Evolutionary conservation across 2,888 invertebrate genomes (phyloP), one percentile per base, ranked within the genome.

Genomic region (Cephalotes varians): DNA sequence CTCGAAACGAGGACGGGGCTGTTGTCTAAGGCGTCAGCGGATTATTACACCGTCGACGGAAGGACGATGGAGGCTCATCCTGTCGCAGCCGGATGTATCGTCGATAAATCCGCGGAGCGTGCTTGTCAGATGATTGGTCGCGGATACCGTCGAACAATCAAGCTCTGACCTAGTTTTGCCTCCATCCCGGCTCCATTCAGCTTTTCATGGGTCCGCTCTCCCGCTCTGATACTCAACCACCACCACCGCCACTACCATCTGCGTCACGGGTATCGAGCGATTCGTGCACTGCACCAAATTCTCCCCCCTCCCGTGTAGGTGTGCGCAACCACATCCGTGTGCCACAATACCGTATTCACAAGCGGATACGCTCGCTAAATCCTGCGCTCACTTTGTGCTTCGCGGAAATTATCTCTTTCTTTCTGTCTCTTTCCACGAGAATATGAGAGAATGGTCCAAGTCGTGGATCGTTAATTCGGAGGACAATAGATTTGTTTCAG

Each of bases 231-330:
- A 69, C 34, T 56, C 77, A 12, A 51, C 83, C 60, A 47, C 81
- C 71, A 9, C 56, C 58, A 40, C 25, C 56, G 1, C 58, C 58
- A 44, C 79, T 65, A 84, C 85, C 83, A 58, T 72, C 81, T 92
- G 91, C 92, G 92, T 92, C 92, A 92, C 91, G 54, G 83, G 74
- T 92, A 92, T 92, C 92, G 92, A 92, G 92, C 91, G 91, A 69
- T 79, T 69, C 80, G 84, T 85, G 82, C 49, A 76, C 88, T 88
- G 89, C 89, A 82, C 87, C 88, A 85, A 87, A 85, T 77, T 47
- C 44, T 58, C 31, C 21, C 10, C 12, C 49, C 1, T 9, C 44
- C 5, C 1, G 44, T 65, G 34, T 74, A 25, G 47, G 49, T 28
- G 31, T 62, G 31, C 25, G 25, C 47, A 58, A 7, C 31, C 44